Conservation (phyloP, 2,113 vertebrate species). For the Theristicus caerulescens region DNA sequence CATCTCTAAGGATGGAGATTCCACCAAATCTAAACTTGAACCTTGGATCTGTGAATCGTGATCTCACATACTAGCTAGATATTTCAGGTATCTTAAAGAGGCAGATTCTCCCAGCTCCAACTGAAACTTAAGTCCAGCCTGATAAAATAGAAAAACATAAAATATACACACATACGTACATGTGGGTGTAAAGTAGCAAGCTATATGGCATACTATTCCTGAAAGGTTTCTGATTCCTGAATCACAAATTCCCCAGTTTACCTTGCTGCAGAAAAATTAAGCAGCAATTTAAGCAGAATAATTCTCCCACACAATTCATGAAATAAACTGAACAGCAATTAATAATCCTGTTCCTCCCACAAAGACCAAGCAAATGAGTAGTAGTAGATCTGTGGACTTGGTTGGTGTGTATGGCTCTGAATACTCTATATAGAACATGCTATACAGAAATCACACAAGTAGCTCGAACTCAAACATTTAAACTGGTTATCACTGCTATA, state of each 20-base stretch:
- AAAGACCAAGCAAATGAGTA: background rate
- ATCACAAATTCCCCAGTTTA: background rate
- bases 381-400: background rate
- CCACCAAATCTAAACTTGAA: background rate
- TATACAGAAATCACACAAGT: background rate
- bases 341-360: background rate
- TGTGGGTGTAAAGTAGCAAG: background rate
- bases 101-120: background rate
- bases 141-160: background rate
- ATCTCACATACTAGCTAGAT: background rate
- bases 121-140: background rate
- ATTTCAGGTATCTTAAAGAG: background rate
- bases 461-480: background rate
- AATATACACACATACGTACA: background rate
- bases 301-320: background rate
- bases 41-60: background rate
- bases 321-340: background rate
- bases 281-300: background rate
- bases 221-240: background rate
- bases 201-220: background rate
- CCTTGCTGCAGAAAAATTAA: background rate
- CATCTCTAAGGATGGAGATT: background rate
- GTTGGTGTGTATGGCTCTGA: background rate
- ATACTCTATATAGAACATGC: background rate
- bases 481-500: background rate